These are phyloP conservation scores for Aromia moschata DNA, from an alignment of 2,888 invertebrate genomes.

Conservation along the genomic window DNA sequence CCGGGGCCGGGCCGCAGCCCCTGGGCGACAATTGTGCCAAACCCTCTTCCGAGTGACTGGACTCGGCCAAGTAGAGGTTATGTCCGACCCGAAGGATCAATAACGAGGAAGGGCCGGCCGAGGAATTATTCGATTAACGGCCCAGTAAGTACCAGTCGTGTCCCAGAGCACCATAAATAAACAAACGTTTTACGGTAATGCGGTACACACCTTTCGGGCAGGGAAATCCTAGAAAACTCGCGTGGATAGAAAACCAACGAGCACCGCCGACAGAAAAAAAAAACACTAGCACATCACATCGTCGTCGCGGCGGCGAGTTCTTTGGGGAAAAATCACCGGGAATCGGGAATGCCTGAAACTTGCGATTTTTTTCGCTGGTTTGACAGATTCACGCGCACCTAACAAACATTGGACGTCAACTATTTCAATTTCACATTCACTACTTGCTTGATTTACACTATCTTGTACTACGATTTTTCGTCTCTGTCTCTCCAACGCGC, in stretches of 20 bases:
- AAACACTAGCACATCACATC: constrained; percentile 34
- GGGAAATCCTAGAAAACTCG: constrained; percentile 17
- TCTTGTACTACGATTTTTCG: constrained; percentile 19
- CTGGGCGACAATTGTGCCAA: background rate
- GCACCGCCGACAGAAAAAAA: constrained; percentile 22
- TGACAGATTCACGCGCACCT: constrained; percentile 51
- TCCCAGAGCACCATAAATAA: constrained; percentile 15
- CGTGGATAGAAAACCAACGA: constrained; percentile 26
- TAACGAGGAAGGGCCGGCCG: constrained; percentile 38
- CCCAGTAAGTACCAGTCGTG: constrained; percentile 1
- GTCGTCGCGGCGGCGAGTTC: background rate
- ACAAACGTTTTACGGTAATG: constrained; percentile 7
- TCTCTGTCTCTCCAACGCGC: constrained; percentile 26
- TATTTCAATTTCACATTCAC: constrained; percentile 46
- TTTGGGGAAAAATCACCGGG: constrained; percentile 20
- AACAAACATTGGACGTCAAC: constrained; percentile 54
- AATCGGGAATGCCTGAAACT: constrained; percentile 25
- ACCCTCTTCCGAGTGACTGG: constrained; percentile 1
- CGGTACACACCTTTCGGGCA: constrained; percentile 33
- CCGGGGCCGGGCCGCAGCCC: background rate
- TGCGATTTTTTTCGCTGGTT: constrained; percentile 39
- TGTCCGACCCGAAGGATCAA: constrained; percentile 32
- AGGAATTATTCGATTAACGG: constrained; percentile 3
- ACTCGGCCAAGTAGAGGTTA: constrained; percentile 34
- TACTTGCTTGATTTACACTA: constrained; percentile 38